These are phyloP conservation scores for Schizotus pectinicornis DNA, from an alignment of 2,888 invertebrate species.

Conservation along the genomic window DNA sequence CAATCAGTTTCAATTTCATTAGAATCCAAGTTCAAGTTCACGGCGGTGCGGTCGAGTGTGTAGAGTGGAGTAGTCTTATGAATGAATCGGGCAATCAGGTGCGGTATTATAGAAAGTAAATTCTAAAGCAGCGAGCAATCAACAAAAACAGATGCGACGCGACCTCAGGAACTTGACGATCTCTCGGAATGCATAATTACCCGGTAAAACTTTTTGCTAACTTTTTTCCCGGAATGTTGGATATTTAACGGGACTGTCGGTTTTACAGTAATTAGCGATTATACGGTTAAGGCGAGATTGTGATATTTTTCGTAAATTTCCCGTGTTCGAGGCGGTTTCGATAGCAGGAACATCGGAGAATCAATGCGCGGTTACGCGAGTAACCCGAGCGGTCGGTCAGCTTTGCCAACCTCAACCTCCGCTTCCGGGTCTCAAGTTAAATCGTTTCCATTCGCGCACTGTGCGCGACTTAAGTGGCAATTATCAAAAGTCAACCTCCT, in stretches of 20 bases:
- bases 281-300: conserved; percentile 27
- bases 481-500: not conserved
- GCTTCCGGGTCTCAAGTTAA: conserved; percentile 34
- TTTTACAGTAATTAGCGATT: conserved; percentile 42
- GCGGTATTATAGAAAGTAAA: conserved; percentile 53
- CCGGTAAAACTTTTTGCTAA: conserved; percentile 32
- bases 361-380: conserved; percentile 36
- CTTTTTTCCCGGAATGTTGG: conserved; percentile 41
- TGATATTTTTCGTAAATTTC: conserved; percentile 27
- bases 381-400: conserved; percentile 34
- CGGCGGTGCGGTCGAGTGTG: conserved; percentile 54
- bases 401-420: conserved; percentile 16
- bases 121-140: conserved; percentile 40
- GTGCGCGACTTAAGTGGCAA: not conserved
- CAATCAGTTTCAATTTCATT: conserved; percentile 56
- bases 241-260: conserved; percentile 42
- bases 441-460: too few relatives aligned
- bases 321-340: conserved; percentile 35
- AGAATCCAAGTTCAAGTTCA: conserved; percentile 60
- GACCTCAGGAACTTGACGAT: conserved; percentile 39
- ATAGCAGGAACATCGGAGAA: conserved; percentile 41
- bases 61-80: conserved; percentile 50
- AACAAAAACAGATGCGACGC: conserved; percentile 32
- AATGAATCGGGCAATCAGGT: conserved; percentile 48
- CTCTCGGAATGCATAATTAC: conserved; percentile 30